These are phyloP conservation scores for Zaprionus taronus DNA, from an alignment of 1,140 invertebrate genomes.

Conservation along the genomic window DNA sequence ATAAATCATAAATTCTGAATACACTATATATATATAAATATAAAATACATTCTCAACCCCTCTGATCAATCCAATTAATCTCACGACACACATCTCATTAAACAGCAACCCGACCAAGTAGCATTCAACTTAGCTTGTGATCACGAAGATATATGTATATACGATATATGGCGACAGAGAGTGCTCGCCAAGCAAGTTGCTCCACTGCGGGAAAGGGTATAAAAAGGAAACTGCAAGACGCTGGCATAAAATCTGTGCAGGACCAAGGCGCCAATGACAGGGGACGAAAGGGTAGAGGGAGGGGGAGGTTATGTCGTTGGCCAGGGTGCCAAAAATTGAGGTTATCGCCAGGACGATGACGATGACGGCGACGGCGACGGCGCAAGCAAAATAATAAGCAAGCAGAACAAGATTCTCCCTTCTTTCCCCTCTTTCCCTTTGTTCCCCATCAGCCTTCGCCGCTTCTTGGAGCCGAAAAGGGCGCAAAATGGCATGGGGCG, in stretches of 20 bases:
- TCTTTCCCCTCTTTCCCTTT: neutral
- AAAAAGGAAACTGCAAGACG: conserved; percentile 63
- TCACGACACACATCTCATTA: neutral
- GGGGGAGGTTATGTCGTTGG: conserved; percentile 64
- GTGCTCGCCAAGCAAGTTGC: neutral
- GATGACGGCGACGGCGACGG: conserved; percentile 11
- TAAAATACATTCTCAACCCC: neutral
- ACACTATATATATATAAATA: neutral
- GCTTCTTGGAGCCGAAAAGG: neutral
- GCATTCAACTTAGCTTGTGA: neutral
- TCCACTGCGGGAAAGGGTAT: neutral
- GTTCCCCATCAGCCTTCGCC: neutral
- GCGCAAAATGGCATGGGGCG: conserved; percentile 12
- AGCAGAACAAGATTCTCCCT: conserved; percentile 28
- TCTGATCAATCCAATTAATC: neutral
- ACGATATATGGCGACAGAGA: neutral
- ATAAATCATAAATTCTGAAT: no score
- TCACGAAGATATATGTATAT: neutral
- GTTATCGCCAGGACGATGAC: conserved; percentile 65
- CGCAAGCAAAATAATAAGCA: conserved; percentile 50
- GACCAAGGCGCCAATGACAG: conserved; percentile 44
- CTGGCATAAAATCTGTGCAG: conserved; percentile 71
- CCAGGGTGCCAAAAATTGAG: conserved; percentile 80
- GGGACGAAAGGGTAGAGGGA: neutral
- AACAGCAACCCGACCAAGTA: neutral